These are phyloP conservation scores for Eilema caniola DNA, from an alignment of 2,888 invertebrate genomes.

Conservation along the genomic window DNA sequence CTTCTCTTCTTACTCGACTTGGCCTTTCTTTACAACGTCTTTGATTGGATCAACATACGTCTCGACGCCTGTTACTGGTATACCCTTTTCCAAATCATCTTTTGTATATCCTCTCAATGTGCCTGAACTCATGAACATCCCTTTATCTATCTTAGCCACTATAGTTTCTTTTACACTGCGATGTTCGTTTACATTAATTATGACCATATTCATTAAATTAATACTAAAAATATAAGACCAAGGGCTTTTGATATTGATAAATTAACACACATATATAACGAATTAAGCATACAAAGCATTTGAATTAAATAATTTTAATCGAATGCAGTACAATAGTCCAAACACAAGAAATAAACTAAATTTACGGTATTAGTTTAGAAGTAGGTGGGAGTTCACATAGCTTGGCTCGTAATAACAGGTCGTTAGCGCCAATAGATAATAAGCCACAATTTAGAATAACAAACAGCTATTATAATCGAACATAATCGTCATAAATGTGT, in stretches of 20 bases:
- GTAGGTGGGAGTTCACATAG: not conserved
- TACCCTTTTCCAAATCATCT: too few species aligned
- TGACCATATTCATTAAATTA: too few species aligned
- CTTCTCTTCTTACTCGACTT: too few species aligned
- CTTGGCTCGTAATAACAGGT: not conserved
- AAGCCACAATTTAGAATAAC: not conserved
- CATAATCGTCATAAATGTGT: constrained; percentile 1
- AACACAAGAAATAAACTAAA: not conserved
- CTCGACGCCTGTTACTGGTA: too few species aligned
- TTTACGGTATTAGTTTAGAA: not conserved
- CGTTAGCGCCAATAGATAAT: not conserved
- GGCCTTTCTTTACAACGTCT: too few species aligned
- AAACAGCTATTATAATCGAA: not conserved
- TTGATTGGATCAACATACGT: too few species aligned
- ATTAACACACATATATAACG: too few species aligned
- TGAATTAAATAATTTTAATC: not conserved
- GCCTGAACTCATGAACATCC: too few species aligned
- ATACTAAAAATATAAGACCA: not conserved
- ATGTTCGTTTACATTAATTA: too few species aligned
- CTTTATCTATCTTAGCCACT: too few species aligned
- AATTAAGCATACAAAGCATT: not conserved
- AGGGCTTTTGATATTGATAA: not conserved
- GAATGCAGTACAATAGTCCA: not conserved
- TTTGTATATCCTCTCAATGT: too few species aligned
- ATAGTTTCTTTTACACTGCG: too few species aligned